A percentile compares a stretch with the other conserved stretches of the same genome.
phyloP scores from a whole-genome alignment of 2,113 vertebrate genomes.

The Macquaria australasica region DNA sequence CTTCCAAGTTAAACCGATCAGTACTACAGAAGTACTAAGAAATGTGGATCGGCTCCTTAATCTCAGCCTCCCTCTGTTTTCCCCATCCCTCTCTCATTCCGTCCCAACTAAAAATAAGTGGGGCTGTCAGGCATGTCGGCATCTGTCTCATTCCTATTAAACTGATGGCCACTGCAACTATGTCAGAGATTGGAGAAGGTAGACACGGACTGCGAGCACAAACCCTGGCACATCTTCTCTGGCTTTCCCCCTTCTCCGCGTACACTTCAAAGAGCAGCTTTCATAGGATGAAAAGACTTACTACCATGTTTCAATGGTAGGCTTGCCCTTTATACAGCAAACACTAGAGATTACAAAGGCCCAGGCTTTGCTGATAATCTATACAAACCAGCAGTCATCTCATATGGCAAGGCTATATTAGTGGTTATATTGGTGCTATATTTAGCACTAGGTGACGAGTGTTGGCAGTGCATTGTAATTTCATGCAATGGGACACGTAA shows the following conservation, averaged over 20 bases:
- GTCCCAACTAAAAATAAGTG: conserved; percentile 55
- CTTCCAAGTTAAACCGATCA: conserved; percentile 29
- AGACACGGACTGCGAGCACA: neutral
- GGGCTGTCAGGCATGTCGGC: conserved; percentile 28
- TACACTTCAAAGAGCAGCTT: conserved; percentile 40
- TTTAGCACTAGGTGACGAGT: conserved; percentile 52
- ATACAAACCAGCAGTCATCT: conserved; percentile 51
- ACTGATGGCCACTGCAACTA: conserved; percentile 36
- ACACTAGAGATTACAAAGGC: conserved; percentile 50
- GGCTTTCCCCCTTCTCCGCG: neutral
- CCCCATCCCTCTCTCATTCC: conserved; percentile 42
- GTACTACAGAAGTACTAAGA: neutral
- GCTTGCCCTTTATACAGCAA: conserved; percentile 41
- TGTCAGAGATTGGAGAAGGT: conserved; percentile 17
- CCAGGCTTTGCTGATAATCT: conserved; percentile 53
- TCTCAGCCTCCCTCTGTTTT: conserved; percentile 10
- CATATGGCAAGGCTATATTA: conserved; percentile 34
- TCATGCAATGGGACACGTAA: conserved; percentile 11
- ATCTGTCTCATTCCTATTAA: conserved; percentile 28
- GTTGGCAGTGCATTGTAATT: conserved; percentile 49
- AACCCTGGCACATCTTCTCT: conserved; percentile 27
- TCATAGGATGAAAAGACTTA: conserved; percentile 2
- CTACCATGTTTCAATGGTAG: conserved; percentile 10
- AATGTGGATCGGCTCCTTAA: neutral
- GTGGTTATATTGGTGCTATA: conserved; percentile 60